A percentile compares a stretch with the other conserved stretches of the same genome.
Evolutionary conservation across 35 echinoderm and acorn worm genomes (phyloP).

Genomic region (Hemicentrotus pulcherrimus): DNA sequence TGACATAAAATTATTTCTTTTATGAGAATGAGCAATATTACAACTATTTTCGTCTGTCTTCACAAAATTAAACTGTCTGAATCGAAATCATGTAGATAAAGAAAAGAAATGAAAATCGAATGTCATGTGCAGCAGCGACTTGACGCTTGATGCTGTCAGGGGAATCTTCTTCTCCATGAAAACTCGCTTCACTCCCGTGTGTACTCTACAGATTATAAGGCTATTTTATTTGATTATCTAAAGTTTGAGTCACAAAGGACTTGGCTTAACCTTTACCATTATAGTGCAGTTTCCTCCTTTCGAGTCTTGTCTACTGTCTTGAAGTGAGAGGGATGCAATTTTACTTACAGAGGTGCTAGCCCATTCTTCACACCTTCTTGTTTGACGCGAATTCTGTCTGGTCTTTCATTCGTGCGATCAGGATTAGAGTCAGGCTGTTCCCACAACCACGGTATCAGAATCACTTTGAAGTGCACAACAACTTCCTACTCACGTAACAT

Average conservation of each 20-base stretch:
- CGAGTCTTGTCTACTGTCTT: not conserved
- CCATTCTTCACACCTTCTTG: not conserved
- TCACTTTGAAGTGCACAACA: not conserved
- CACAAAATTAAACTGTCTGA: not conserved
- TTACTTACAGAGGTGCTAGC: not conserved
- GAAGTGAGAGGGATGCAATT: not conserved
- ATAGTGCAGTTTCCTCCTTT: not conserved
- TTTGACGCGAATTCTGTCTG: not conserved
- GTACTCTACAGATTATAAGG: not conserved
- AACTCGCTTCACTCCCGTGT: not conserved
- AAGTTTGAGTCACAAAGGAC: not conserved
- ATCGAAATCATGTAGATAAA: not conserved
- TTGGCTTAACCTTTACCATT: not conserved
- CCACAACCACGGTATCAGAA: not conserved
- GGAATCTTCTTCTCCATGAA: not conserved
- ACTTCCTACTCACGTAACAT: not conserved
- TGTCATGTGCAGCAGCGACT: not conserved
- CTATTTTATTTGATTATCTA: not conserved
- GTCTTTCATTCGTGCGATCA: not conserved
- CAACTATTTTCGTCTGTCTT: not conserved
- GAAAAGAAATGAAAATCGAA: not conserved
- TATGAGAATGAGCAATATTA: not conserved
- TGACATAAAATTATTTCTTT: not conserved
- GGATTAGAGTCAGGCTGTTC: not conserved
- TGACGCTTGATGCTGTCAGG: not conserved